Conservation (phyloP, 2,113 vertebrate genomes). For the Tragelaphus strepsiceros region DNA sequence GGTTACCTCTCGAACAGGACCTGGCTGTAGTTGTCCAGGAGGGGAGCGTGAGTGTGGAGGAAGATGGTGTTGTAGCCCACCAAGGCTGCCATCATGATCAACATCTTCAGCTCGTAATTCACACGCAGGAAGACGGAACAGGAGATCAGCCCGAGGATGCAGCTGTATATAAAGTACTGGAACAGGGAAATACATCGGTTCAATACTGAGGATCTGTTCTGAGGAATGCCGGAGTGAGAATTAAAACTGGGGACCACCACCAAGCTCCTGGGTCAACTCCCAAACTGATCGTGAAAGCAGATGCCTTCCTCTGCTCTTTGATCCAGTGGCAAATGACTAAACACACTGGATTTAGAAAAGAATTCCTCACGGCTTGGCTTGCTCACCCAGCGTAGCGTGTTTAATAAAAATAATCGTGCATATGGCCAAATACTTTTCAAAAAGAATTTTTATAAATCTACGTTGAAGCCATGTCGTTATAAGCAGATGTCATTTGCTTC, state of each 20-base stretch:
- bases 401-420: neutral
- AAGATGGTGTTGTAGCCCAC: constrained; percentile 94
- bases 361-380: neutral
- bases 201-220: constrained; percentile 16
- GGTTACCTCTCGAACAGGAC: constrained; percentile 92
- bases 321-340: neutral
- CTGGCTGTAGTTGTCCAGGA: constrained; percentile 93
- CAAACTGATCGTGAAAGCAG: neutral
- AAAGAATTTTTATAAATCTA: neutral
- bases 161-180: constrained; percentile 99
- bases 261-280: rapidly evolving
- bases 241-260: rapidly evolving
- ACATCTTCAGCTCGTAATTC: constrained; percentile 97
- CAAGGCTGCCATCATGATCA: constrained; percentile 93
- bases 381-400: neutral
- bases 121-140: constrained; percentile 97
- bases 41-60: constrained; percentile 90
- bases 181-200: constrained; percentile 37
- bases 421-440: neutral
- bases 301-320: neutral
- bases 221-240: neutral
- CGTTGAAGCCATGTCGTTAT: neutral
- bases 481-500: neutral
- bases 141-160: constrained; percentile 95
- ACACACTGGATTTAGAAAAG: neutral